phyloP scores from a whole-genome alignment of 2,113 vertebrate genomes.

The Trichechus manatus region DNA sequence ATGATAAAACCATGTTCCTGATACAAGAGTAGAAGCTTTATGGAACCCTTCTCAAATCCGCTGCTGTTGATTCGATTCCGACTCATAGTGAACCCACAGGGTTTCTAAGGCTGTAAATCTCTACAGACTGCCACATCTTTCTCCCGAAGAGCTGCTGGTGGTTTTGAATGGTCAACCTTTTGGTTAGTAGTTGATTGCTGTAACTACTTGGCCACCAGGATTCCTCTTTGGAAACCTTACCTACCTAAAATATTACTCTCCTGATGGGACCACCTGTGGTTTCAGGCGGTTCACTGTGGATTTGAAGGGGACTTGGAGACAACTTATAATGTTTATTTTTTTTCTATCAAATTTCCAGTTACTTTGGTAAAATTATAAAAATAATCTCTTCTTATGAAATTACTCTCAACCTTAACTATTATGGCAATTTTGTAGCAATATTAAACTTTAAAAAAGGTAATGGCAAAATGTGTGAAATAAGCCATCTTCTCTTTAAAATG shows the following conservation, averaged over 20 bases:
- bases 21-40: not conserved
- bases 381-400: not conserved
- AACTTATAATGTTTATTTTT: not conserved
- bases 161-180: too few relatives aligned
- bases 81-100: too few relatives aligned
- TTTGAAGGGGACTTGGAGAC: not conserved
- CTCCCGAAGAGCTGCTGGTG: too few relatives aligned
- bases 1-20: not conserved
- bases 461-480: not conserved
- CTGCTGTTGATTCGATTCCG: too few relatives aligned
- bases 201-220: too few relatives aligned
- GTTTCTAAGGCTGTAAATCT: too few relatives aligned
- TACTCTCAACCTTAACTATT: not conserved
- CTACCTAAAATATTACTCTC: not conserved
- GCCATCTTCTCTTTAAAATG: slow-evolving; percentile 1
- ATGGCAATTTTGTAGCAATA: not conserved
- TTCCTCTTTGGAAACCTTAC: not conserved
- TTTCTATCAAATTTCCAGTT: not conserved
- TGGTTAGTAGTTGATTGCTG: too few relatives aligned
- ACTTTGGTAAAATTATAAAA: slow-evolving; percentile 4
- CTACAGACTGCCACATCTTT: too few relatives aligned
- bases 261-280: not conserved
- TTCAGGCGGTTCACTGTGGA: not conserved
- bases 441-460: not conserved
- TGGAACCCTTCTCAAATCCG: not conserved